Conservation (phyloP, 1,140 invertebrate genomes). For the Drosophila kurseongensis region DNA sequence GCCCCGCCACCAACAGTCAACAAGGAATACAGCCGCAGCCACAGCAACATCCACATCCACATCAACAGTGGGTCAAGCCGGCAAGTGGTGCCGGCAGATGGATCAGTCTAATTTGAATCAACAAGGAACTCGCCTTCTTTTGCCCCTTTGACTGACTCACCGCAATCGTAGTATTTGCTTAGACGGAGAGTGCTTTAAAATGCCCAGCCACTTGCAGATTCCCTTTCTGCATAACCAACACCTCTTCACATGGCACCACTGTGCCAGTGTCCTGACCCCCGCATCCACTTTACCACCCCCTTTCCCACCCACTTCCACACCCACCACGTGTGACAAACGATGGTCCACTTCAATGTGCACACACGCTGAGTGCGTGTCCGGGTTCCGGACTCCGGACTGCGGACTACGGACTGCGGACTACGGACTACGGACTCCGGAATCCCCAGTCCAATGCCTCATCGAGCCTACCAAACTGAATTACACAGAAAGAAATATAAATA, state of each 20-base stretch:
- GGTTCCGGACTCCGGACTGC: slow-evolving; percentile 10
- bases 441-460: slow-evolving; percentile 23
- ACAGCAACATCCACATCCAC: slow-evolving; percentile 5
- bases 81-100: slow-evolving; percentile 20
- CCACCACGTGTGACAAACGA: slow-evolving; percentile 66
- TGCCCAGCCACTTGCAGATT: slow-evolving; percentile 43
- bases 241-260: slow-evolving; percentile 15
- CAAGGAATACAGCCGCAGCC: slow-evolving; percentile 20
- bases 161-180: slow-evolving; percentile 28
- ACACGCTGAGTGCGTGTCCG: slow-evolving; percentile 42
- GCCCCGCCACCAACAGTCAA: slow-evolving; percentile 42
- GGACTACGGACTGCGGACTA: background rate
- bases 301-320: background rate
- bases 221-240: slow-evolving; percentile 39
- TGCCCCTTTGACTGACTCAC: slow-evolving; percentile 29
- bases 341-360: slow-evolving; percentile 62
- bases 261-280: background rate
- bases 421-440: slow-evolving; percentile 11
- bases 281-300: background rate
- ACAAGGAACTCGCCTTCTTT: slow-evolving; percentile 21
- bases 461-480: slow-evolving; percentile 23
- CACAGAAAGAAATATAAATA: background rate
- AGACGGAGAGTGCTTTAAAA: slow-evolving; percentile 23
- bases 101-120: slow-evolving; percentile 53
- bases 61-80: slow-evolving; percentile 26